Evolutionary conservation across 1,140 invertebrate genomes (phyloP).

Genomic region (Drosophila lacteicornis): DNA sequence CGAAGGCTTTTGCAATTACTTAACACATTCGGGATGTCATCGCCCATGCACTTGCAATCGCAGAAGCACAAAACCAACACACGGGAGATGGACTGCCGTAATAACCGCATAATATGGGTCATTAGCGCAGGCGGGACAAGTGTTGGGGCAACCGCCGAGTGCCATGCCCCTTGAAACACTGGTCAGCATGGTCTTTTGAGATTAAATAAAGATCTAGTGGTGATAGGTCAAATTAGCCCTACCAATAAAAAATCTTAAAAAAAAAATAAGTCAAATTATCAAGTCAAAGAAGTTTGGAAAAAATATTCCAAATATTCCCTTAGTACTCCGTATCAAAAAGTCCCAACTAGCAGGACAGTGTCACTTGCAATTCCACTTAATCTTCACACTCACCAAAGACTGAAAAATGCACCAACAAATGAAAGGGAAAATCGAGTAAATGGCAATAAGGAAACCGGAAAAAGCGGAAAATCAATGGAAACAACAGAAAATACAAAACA

Average conservation of each 20-base stretch:
- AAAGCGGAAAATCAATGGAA: constrained; percentile 1
- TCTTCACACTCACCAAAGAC: constrained; percentile 38
- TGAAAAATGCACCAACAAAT: constrained; percentile 15
- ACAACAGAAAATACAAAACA: background rate
- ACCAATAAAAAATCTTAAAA: no score
- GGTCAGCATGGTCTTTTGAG: background rate
- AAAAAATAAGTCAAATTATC: no score
- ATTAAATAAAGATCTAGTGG: background rate
- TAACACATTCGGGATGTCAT: constrained; percentile 43
- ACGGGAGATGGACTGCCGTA: constrained; percentile 6
- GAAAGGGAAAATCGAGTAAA: constrained; percentile 2
- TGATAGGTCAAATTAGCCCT: no score
- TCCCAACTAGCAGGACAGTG: background rate
- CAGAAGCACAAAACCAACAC: background rate
- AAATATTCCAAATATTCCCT: no score
- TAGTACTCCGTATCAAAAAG: background rate
- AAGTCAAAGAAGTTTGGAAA: no score
- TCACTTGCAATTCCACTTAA: constrained; percentile 54
- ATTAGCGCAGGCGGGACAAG: constrained; percentile 53
- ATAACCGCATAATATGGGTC: constrained; percentile 64
- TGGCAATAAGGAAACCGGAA: constrained; percentile 10
- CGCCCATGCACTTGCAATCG: constrained; percentile 41
- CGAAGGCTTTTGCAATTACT: constrained; percentile 55
- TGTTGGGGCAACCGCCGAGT: constrained; percentile 26
- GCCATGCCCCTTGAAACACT: constrained; percentile 57